These are phyloP conservation scores for Tiphia femorata DNA, from an alignment of 2,888 invertebrate species.

Conservation along the genomic window DNA sequence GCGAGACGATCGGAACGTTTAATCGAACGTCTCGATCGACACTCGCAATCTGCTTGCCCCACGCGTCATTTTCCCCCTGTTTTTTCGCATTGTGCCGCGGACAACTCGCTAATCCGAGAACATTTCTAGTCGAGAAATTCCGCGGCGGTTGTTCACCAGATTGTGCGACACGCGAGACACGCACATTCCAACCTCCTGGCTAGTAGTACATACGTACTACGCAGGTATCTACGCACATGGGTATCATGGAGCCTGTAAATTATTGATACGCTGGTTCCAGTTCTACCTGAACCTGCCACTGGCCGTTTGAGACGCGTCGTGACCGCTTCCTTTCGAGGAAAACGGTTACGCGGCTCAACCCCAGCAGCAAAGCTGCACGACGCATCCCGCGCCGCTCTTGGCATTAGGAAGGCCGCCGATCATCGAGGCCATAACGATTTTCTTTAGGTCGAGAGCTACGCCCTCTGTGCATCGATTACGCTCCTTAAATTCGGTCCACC, in stretches of 20 bases:
- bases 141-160: conserved; percentile 12
- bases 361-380: conserved; percentile 26
- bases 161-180: background rate
- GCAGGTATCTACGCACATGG: background rate
- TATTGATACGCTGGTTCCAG: conserved; percentile 35
- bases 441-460: too few species aligned
- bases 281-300: conserved; percentile 12
- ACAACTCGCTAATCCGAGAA: conserved; percentile 14
- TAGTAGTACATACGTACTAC: background rate
- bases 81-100: conserved; percentile 5
- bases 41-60: too few species aligned
- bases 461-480: too few species aligned
- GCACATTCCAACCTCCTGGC: too few species aligned
- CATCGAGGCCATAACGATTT: too few species aligned
- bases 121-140: conserved; percentile 16
- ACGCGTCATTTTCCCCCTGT: conserved; percentile 9
- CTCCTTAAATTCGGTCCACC: too few species aligned
- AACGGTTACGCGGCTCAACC: conserved; percentile 17
- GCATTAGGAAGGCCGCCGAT: too few species aligned
- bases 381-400: conserved; percentile 9
- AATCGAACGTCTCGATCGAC: too few species aligned
- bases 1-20: too few species aligned
- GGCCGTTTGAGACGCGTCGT: conserved; percentile 6
- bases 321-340: conserved; percentile 38
- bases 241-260: conserved; percentile 14